Evolutionary conservation across 2,113 vertebrate genomes (phyloP), one percentile per base, ranked within the genome.

Genomic region (Ochotona curzoniae): DNA sequence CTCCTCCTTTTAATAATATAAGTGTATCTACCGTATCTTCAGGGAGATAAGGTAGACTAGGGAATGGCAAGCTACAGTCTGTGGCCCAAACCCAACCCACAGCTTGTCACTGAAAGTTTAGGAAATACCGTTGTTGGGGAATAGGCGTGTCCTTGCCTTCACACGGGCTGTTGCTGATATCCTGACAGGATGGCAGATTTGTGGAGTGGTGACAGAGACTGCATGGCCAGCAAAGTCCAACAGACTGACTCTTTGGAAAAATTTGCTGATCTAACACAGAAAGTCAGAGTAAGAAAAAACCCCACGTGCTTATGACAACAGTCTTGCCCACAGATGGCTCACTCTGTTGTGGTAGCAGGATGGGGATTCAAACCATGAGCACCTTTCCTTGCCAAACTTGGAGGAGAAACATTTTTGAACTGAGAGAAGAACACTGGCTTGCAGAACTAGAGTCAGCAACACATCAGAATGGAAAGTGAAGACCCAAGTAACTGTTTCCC

Each of bases 71-170:
- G 35, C 32, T 47, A 49, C 0, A 38, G 20, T n/a, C 64, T 38
- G 0, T 49, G 7, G 49, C 23, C 49, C 76, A 66, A 91, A 75
- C 73, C 17, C 17, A 51, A 23, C 76, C 64, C 60, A 60, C 30
- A 26, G 47, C 35, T 90, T 80, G 30, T 88, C 85, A 44, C 76
- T 66, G 51, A 69, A 94, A 80, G 51, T 61, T 54, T 32, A 28
- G 23, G 79, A 57, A 88, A 88, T 44, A 44, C 64, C 92, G 89
- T 73, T 79, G 79, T 21, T 87, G 49, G n/a, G 51, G 75, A 9
- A 89, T 8, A 82, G 25, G 49, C 54, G 67, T 1, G 7, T 25
- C 49, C 4, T 13, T 17, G 51, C 38, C 49, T 23, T 21, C 38
- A 60, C 35, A 20, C 38, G 15, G 54, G 38, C 79, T 61, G 20